phyloP scores from a whole-genome alignment of 2,797 vertebrate species.

The Urophycis tenuis region DNA sequence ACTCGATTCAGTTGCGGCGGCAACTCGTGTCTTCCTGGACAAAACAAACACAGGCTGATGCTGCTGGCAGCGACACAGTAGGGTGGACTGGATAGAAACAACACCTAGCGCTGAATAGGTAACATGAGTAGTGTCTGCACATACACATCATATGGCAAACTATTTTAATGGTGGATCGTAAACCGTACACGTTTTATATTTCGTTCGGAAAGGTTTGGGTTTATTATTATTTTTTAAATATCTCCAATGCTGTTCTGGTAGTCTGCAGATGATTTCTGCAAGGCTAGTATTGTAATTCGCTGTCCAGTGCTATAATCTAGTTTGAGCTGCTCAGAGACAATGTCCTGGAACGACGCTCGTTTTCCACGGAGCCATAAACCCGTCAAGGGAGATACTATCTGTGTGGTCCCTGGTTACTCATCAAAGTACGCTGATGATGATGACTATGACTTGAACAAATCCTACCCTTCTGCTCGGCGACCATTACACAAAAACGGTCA shows the following conservation, averaged over 20 bases:
- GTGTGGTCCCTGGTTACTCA: constrained; percentile 38
- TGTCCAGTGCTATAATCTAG: not conserved
- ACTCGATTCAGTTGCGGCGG: not conserved
- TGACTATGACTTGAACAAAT: constrained; percentile 62
- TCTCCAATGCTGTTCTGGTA: not conserved
- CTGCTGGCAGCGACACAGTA: no score
- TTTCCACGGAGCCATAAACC: constrained; percentile 15
- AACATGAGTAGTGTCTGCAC: not conserved
- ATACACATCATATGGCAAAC: not conserved
- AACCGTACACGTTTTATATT: not conserved
- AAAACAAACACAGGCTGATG: not conserved
- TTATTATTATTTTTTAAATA: not conserved
- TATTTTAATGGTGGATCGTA: not conserved
- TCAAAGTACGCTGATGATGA: constrained; percentile 37
- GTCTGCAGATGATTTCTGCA: not conserved
- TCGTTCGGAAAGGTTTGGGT: not conserved
- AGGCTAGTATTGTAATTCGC: not conserved
- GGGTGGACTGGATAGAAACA: no score
- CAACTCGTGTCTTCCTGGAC: not conserved
- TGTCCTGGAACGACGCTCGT: constrained; percentile 48
- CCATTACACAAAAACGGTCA: constrained; percentile 58
- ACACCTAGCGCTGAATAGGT: no score
- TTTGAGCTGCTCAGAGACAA: constrained; percentile 33
- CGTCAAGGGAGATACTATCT: constrained; percentile 48
- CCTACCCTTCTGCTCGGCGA: constrained; percentile 60